A percentile compares a stretch with the other conserved stretches of the same genome.
Conservation (phyloP, 2,113 vertebrate genomes). For the Acinonyx jubatus region DNA sequence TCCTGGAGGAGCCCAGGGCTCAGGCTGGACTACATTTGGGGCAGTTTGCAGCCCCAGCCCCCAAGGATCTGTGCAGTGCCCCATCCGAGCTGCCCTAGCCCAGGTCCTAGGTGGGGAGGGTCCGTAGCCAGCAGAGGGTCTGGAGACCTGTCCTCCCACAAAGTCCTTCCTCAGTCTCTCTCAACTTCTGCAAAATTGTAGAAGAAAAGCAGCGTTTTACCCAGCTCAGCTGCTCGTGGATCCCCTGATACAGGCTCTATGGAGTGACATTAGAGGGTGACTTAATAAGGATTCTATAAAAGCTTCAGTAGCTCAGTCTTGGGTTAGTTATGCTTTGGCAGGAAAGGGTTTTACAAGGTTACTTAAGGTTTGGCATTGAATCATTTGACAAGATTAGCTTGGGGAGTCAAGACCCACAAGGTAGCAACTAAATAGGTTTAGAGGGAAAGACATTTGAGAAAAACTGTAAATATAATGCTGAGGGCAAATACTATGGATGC, state of each 20-base stretch:
- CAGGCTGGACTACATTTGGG: slow-evolving; percentile 50
- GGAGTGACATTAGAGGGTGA: neutral
- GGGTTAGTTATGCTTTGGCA: neutral
- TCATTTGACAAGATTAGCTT: neutral
- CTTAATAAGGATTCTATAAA: neutral
- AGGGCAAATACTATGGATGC: neutral
- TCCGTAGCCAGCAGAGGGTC: neutral
- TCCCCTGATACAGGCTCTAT: neutral
- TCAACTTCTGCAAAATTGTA: neutral
- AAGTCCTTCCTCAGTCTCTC: neutral
- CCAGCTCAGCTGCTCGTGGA: neutral
- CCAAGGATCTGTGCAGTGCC: slow-evolving; percentile 75
- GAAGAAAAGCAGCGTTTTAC: neutral
- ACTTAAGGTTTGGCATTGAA: neutral
- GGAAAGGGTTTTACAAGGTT: neutral
- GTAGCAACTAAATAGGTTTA: neutral
- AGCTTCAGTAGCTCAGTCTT: neutral
- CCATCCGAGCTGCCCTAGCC: neutral
- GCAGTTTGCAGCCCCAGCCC: slow-evolving; percentile 73
- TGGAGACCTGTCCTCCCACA: neutral
- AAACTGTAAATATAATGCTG: neutral
- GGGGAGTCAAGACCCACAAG: neutral
- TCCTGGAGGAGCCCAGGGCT: slow-evolving; percentile 65
- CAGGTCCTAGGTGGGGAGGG: neutral
- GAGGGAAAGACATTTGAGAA: neutral